phyloP scores from a whole-genome alignment of 2,797 vertebrate species.

The Knipowitschia caucasica region DNA sequence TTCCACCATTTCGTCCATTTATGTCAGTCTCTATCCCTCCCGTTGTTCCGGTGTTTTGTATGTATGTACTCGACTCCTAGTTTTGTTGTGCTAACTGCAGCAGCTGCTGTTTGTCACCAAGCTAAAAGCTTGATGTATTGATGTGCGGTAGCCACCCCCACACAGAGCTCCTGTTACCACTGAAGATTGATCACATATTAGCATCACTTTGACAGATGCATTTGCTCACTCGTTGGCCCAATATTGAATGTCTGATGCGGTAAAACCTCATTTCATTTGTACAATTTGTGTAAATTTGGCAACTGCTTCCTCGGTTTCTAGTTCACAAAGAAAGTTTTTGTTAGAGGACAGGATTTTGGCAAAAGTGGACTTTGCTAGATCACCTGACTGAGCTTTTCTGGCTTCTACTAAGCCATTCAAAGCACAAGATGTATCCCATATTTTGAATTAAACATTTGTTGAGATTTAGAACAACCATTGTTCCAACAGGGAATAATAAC shows the following conservation, averaged over 20 bases:
- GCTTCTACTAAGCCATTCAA: not conserved
- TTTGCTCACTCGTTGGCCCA: not conserved
- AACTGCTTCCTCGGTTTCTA: not conserved
- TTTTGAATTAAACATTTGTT: not conserved
- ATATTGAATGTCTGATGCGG: conserved; percentile 8
- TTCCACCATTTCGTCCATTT: not conserved
- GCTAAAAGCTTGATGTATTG: conserved; percentile 23
- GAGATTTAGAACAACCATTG: not conserved
- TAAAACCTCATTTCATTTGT: not conserved
- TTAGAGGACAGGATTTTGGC: conserved; percentile 21
- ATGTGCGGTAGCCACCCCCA: conserved; percentile 5
- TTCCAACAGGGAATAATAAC: not conserved
- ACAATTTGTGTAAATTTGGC: not conserved
- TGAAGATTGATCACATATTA: conserved; percentile 1
- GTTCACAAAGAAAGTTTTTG: conserved; percentile 39
- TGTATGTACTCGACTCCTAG: conserved; percentile 11
- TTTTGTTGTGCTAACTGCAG: conserved; percentile 12
- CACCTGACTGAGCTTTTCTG: not conserved
- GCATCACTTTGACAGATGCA: not conserved
- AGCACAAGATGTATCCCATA: not conserved
- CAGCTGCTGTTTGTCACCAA: conserved; percentile 36
- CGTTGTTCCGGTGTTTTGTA: no score
- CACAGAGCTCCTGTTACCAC: conserved; percentile 13
- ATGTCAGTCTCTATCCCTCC: no score
- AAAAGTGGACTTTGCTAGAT: not conserved